Conservation (phyloP, 2,888 invertebrate species). For the Parnassius orleans region DNA sequence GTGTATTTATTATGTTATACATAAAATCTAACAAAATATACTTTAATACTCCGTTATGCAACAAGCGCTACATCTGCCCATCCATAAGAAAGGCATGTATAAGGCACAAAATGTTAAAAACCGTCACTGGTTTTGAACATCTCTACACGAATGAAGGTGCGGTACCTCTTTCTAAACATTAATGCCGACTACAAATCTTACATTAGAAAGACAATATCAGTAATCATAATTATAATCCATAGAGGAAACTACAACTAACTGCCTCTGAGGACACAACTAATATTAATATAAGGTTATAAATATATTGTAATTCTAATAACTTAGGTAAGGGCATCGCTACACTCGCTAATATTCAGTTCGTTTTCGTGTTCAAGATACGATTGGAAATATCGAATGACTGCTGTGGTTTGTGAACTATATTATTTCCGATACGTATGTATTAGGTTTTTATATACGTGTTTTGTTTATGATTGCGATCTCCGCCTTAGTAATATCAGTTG, state of each 20-base stretch:
- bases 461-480: too few relatives aligned
- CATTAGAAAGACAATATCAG: neutral
- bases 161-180: neutral
- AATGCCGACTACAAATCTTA: too few relatives aligned
- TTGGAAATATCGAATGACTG: too few relatives aligned
- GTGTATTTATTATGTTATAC: slow-evolving; percentile 13
- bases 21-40: slow-evolving; percentile 41
- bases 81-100: slow-evolving; percentile 11
- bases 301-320: neutral
- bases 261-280: slow-evolving; percentile 2
- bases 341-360: too few relatives aligned
- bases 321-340: too few relatives aligned
- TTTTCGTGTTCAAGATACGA: too few relatives aligned
- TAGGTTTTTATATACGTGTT: too few relatives aligned
- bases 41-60: slow-evolving; percentile 54
- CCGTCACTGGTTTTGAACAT: slow-evolving; percentile 9
- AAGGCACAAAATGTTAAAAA: slow-evolving; percentile 19
- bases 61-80: slow-evolving; percentile 17
- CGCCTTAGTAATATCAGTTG: too few relatives aligned
- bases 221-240: slow-evolving; percentile 1
- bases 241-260: slow-evolving; percentile 10
- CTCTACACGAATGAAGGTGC: neutral
- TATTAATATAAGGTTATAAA: neutral
- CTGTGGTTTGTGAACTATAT: too few relatives aligned
- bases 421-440: too few relatives aligned